phyloP scores from a whole-genome alignment of 37 sponge, comb jelly and placozoan species.

The Beroe forskalii region DNA sequence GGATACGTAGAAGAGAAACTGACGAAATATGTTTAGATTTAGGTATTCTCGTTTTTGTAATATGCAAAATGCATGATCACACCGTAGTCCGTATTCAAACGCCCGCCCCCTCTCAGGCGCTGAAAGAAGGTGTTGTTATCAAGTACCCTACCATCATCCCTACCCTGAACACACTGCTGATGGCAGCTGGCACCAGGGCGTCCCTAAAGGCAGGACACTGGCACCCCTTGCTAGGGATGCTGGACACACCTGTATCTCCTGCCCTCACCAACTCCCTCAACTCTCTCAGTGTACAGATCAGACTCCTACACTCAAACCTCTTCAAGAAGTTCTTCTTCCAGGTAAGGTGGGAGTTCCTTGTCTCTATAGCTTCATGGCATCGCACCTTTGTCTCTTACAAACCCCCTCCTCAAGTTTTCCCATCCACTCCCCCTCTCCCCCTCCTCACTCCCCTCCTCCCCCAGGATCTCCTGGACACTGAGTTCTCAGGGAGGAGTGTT shows the following conservation, averaged over 20 bases:
- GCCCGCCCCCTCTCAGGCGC: slow-evolving; percentile 34
- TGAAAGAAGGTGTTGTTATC: slow-evolving; percentile 47
- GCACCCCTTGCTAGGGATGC: slow-evolving; percentile 51
- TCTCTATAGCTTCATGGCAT: neutral
- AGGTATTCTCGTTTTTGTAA: too few species aligned
- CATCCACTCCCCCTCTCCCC: neutral
- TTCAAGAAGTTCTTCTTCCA: slow-evolving; percentile 61
- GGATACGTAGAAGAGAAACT: too few species aligned
- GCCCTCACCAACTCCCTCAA: slow-evolving; percentile 43
- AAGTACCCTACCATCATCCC: slow-evolving; percentile 48
- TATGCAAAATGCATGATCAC: too few species aligned
- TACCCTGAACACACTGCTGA: neutral
- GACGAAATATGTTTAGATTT: too few species aligned
- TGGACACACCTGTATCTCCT: slow-evolving; percentile 11
- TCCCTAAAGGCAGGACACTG: slow-evolving; percentile 38
- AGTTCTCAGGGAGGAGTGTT: slow-evolving; percentile 11
- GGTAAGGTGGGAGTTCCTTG: slow-evolving; percentile 7
- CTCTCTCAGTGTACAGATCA: slow-evolving; percentile 16
- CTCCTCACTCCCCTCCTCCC: neutral
- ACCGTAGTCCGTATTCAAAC: too few species aligned
- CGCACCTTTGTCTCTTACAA: too few species aligned
- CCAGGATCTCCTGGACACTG: slow-evolving; percentile 35
- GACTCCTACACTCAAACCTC: slow-evolving; percentile 24
- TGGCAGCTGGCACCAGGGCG: neutral
- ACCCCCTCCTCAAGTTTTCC: neutral